phyloP scores from a whole-genome alignment of 2,888 invertebrate genomes.

The Sacculina carcini region DNA sequence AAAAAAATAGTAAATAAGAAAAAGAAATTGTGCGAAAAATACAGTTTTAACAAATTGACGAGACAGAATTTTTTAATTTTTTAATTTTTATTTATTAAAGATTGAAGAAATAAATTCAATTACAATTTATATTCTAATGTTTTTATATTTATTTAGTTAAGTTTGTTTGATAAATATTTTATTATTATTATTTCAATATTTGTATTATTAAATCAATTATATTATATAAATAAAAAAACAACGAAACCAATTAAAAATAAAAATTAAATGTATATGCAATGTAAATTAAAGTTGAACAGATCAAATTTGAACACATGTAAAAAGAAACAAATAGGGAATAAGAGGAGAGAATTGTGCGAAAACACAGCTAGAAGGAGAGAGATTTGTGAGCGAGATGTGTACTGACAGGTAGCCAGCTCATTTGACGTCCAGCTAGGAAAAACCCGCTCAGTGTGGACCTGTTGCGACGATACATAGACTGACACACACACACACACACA shows the following conservation, averaged over 20 bases:
- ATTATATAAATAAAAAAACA: no score
- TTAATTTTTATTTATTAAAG: no score
- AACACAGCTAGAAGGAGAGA: not conserved
- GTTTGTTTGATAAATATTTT: not conserved
- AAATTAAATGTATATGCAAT: no score
- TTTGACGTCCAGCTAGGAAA: conserved; percentile 23
- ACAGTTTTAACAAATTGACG: no score
- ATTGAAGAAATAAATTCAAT: no score
- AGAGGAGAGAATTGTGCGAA: not conserved
- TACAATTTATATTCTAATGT: conserved; percentile 5
- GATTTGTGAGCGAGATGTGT: not conserved
- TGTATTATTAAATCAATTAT: conserved; percentile 5
- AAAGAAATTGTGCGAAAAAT: no score
- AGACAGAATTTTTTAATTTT: no score
- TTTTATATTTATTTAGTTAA: not conserved
- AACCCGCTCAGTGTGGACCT: conserved; percentile 21
- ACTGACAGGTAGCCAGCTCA: conserved; percentile 24
- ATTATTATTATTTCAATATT: conserved; percentile 2
- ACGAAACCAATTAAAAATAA: no score
- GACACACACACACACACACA: conserved; percentile 11
- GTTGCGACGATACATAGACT: conserved; percentile 22
- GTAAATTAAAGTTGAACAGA: no score
- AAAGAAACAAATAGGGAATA: no score
- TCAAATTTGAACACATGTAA: no score
- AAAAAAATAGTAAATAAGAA: not conserved